phyloP scores from a whole-genome alignment of 2,797 vertebrate species.

The Melanotaenia pygmaea region DNA sequence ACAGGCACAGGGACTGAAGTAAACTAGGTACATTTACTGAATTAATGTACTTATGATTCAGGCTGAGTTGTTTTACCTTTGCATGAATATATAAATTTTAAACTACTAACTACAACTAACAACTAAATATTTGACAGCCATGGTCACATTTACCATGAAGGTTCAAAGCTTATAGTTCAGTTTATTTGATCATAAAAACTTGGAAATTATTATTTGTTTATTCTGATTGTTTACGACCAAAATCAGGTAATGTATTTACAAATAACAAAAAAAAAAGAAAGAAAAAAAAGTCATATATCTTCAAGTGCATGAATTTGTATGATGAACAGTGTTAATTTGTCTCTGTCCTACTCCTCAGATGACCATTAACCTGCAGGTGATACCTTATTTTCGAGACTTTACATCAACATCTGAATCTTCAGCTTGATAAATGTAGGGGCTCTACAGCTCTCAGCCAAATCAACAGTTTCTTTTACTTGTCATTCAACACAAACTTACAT shows the following conservation, averaged over 20 bases:
- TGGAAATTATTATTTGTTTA: neutral
- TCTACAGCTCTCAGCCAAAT: constrained; percentile 10
- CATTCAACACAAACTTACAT: constrained; percentile 18
- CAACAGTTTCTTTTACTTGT: constrained; percentile 19
- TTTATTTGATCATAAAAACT: constrained; percentile 1
- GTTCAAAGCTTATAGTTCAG: neutral
- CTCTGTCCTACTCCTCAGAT: neutral
- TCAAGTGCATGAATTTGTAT: neutral
- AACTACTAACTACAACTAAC: neutral
- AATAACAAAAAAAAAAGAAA: neutral
- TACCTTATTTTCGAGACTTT: constrained; percentile 12
- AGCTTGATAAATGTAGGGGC: constrained; percentile 42
- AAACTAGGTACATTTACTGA: neutral
- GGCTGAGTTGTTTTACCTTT: constrained; percentile 5
- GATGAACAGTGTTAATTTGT: neutral
- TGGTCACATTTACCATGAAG: neutral
- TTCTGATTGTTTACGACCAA: neutral
- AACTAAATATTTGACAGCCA: constrained; percentile 2
- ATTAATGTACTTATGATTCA: constrained; percentile 7
- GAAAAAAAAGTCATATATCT: neutral
- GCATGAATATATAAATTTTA: constrained; percentile 11
- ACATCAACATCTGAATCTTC: constrained; percentile 39
- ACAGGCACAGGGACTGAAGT: neutral
- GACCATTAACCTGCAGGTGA: neutral
- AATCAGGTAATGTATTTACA: neutral